Evolutionary conservation across 2,113 vertebrate species (phyloP).

Genomic region (Andinoacara biseriatus): DNA sequence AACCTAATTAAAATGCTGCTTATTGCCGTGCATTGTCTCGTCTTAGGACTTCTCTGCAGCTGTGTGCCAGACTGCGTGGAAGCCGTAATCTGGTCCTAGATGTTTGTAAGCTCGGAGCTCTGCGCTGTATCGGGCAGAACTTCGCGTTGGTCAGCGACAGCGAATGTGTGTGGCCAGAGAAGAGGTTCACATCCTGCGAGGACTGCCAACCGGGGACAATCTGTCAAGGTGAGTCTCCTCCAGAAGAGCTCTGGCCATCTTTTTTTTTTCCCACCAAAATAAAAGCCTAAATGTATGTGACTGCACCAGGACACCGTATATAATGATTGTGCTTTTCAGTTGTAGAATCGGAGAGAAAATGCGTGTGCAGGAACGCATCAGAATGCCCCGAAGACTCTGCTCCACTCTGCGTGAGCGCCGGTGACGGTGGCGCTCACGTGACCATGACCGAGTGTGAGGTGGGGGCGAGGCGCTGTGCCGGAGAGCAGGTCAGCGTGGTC

Average conservation of each 20-base stretch:
- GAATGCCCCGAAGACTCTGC: conserved; percentile 75
- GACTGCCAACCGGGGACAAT: conserved; percentile 81
- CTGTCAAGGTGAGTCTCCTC: conserved; percentile 80
- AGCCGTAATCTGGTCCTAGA: conserved; percentile 76
- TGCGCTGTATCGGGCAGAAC: conserved; percentile 83
- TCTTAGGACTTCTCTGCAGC: conserved; percentile 84
- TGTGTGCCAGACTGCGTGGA: conserved; percentile 80
- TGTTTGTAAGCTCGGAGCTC: conserved; percentile 87
- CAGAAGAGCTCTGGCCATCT: rapidly evolving
- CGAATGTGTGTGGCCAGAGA: conserved; percentile 76
- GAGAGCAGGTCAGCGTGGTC: conserved; percentile 77
- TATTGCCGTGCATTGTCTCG: background rate
- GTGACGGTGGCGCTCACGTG: background rate
- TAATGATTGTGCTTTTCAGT: background rate
- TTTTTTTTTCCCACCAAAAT: background rate
- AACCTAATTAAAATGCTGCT: background rate
- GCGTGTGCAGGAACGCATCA: conserved; percentile 77
- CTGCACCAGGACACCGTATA: background rate
- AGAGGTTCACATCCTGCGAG: conserved; percentile 72
- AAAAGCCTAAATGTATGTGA: background rate
- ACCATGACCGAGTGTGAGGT: conserved; percentile 86
- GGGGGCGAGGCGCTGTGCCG: conserved; percentile 80
- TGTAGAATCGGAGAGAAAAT: conserved; percentile 60
- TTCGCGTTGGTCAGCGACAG: conserved; percentile 71
- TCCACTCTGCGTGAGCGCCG: conserved; percentile 79